Evolutionary conservation across 2,113 vertebrate species (phyloP).

Genomic region (Phylloscopus whistleri): DNA sequence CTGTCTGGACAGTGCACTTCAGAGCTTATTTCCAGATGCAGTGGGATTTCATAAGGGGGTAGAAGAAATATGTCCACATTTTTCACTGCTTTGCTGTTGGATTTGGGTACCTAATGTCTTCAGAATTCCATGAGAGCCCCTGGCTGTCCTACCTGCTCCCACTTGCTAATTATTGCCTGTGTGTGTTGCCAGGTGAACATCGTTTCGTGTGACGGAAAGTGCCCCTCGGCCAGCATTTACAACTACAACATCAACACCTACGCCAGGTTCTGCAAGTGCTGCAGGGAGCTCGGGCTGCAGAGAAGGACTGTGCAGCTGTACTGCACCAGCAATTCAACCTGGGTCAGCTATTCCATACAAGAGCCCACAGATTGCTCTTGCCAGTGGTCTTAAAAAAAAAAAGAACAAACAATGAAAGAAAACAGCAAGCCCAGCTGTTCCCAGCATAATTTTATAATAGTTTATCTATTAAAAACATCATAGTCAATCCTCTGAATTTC

Average conservation of each 20-base stretch:
- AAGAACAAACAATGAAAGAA: background rate
- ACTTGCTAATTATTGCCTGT: background rate
- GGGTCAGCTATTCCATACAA: constrained; percentile 93
- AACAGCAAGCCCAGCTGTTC: background rate
- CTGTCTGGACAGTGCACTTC: background rate
- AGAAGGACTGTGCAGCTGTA: constrained; percentile 89
- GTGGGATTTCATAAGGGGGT: background rate
- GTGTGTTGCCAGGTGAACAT: constrained; percentile 88
- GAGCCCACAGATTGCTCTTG: constrained; percentile 98
- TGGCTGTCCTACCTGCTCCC: background rate
- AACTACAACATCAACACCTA: constrained; percentile 99
- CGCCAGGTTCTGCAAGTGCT: constrained; percentile 97
- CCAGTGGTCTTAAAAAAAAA: constrained; percentile 88
- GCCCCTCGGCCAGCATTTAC: constrained; percentile 97
- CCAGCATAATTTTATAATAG: background rate
- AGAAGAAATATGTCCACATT: background rate
- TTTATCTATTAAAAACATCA: background rate
- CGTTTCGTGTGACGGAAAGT: constrained; percentile 95
- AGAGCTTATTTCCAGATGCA: background rate
- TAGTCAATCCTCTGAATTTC: background rate
- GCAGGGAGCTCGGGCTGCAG: constrained; percentile 91
- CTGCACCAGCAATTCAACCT: constrained; percentile 90
- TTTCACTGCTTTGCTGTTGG: background rate
- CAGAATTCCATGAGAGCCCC: background rate
- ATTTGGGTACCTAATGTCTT: background rate